phyloP scores from a whole-genome alignment of 2,797 vertebrate genomes.

The Morus bassanus region DNA sequence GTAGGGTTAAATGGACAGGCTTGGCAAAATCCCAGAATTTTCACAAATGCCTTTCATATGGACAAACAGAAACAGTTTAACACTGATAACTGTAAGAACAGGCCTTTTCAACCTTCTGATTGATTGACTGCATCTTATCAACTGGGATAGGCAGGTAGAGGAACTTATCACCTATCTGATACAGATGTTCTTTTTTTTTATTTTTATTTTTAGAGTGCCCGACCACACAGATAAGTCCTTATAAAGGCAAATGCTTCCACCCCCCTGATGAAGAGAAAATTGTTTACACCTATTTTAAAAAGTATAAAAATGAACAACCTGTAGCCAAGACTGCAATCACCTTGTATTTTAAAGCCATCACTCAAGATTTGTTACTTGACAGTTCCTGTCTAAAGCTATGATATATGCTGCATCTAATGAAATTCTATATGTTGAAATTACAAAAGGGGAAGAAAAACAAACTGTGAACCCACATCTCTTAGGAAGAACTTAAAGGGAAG shows the following conservation, averaged over 20 bases:
- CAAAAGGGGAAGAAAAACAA: slow-evolving; percentile 49
- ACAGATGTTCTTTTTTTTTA: slow-evolving; percentile 32
- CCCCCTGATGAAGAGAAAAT: slow-evolving; percentile 77
- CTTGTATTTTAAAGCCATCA: slow-evolving; percentile 80
- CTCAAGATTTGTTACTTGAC: slow-evolving; percentile 78
- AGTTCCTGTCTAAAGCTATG: slow-evolving; percentile 77
- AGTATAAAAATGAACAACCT: slow-evolving; percentile 54
- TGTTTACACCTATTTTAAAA: slow-evolving; percentile 78
- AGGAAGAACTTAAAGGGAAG: slow-evolving; percentile 51
- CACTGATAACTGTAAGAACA: background rate
- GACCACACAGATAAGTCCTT: slow-evolving; percentile 76
- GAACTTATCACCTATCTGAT: background rate
- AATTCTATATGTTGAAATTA: slow-evolving; percentile 68
- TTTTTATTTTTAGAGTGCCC: slow-evolving; percentile 78
- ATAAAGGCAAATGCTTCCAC: slow-evolving; percentile 86
- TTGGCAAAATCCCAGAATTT: background rate
- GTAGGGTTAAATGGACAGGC: background rate
- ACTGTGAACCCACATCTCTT: slow-evolving; percentile 68
- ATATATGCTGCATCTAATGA: slow-evolving; percentile 82
- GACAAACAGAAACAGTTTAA: background rate
- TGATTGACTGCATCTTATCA: background rate
- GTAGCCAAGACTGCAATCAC: slow-evolving; percentile 73
- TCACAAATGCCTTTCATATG: background rate
- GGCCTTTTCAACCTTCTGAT: background rate
- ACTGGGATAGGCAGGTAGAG: background rate